phyloP scores from a whole-genome alignment of 2,113 vertebrate species.

The Chaetops frenatus region DNA sequence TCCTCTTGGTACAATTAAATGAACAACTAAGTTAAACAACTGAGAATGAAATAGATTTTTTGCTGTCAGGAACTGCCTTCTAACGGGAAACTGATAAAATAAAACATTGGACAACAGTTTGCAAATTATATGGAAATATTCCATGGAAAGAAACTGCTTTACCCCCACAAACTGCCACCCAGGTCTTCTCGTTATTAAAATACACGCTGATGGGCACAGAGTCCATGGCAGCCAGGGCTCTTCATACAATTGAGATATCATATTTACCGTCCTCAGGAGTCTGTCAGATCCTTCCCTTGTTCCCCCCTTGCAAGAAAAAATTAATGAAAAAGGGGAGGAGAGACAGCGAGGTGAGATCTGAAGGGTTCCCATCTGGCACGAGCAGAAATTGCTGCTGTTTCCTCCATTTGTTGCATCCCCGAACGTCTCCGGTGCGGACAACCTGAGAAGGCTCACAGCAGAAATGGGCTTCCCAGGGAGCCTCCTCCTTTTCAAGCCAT shows the following conservation, averaged over 20 bases:
- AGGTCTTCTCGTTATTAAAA: slow-evolving; percentile 56
- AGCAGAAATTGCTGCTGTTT: slow-evolving; percentile 36
- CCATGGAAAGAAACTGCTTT: slow-evolving; percentile 21
- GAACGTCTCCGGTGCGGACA: background rate
- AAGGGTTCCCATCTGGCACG: slow-evolving; percentile 17
- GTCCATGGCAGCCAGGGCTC: background rate
- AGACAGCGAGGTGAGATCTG: background rate
- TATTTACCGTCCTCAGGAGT: slow-evolving; percentile 58
- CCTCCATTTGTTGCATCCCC: slow-evolving; percentile 23
- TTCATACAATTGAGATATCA: slow-evolving; percentile 52
- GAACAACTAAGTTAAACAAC: background rate
- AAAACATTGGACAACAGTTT: slow-evolving; percentile 41
- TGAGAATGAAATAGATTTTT: background rate
- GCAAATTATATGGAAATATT: slow-evolving; percentile 57
- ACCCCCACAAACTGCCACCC: slow-evolving; percentile 18
- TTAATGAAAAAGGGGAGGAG: slow-evolving; percentile 51
- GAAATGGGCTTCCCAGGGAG: background rate
- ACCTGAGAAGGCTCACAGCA: background rate
- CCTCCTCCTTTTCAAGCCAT: background rate
- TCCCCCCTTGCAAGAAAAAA: slow-evolving; percentile 9
- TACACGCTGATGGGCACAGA: slow-evolving; percentile 19
- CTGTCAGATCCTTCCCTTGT: slow-evolving; percentile 49
- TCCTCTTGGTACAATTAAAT: slow-evolving; percentile 27
- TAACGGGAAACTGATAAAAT: slow-evolving; percentile 22
- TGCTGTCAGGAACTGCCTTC: background rate